These are phyloP conservation scores for Sacculina carcini DNA, from an alignment of 2,888 invertebrate species.

Conservation along the genomic window DNA sequence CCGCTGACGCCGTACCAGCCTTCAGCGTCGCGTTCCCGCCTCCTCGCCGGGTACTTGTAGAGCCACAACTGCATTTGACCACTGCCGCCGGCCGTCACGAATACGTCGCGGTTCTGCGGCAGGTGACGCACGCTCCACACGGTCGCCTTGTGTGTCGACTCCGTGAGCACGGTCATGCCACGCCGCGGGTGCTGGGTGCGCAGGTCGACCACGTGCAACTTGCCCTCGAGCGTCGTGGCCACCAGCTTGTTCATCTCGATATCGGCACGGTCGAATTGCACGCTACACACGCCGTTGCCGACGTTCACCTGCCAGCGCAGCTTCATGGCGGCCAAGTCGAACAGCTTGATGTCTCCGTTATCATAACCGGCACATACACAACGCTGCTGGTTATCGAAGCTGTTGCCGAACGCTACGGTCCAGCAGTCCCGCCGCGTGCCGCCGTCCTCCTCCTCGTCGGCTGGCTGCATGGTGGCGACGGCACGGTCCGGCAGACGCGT, in stretches of 20 bases:
- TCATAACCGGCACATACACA: conserved; percentile 77
- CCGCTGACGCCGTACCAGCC: conserved; percentile 47
- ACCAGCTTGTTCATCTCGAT: conserved; percentile 85
- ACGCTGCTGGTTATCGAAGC: conserved; percentile 59
- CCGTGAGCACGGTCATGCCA: conserved; percentile 41
- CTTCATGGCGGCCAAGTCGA: conserved; percentile 57
- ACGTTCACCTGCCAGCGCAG: conserved; percentile 72
- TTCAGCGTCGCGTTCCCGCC: conserved; percentile 43
- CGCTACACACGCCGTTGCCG: conserved; percentile 55
- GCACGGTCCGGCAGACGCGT: conserved; percentile 63
- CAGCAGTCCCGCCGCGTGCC: conserved; percentile 63
- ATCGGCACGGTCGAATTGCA: conserved; percentile 77
- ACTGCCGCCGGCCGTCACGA: conserved; percentile 64
- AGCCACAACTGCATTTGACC: conserved; percentile 86
- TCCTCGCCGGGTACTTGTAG: conserved; percentile 58
- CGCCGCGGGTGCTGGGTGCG: conserved; percentile 61
- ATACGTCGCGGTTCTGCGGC: conserved; percentile 80
- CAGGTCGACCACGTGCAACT: conserved; percentile 64
- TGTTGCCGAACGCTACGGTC: conserved; percentile 72
- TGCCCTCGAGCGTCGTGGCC: conserved; percentile 70
- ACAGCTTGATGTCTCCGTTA: conserved; percentile 84
- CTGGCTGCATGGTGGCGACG: conserved; percentile 64
- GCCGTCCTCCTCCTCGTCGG: conserved; percentile 34
- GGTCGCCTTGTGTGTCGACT: conserved; percentile 43
- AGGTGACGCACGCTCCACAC: conserved; percentile 67